Percentiles rank a stretch among this genome's conserved stretches.
These are phyloP conservation scores for Polydrusus tereticollis DNA, from an alignment of 2,888 invertebrate genomes.

Conservation along the genomic window DNA sequence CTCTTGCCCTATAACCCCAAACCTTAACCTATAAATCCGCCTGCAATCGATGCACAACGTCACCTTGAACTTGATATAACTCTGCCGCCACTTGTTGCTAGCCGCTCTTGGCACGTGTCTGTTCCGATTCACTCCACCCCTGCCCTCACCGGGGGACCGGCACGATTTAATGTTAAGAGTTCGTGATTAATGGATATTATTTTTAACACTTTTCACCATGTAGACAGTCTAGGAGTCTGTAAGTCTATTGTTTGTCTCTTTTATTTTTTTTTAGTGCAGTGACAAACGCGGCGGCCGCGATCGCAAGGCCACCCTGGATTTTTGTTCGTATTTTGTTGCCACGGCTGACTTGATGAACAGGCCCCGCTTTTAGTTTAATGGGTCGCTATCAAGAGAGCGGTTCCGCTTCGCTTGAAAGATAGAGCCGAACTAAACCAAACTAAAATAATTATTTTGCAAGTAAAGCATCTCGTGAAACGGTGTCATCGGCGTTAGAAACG, in stretches of 20 bases:
- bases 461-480: constrained; percentile 56
- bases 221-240: neutral
- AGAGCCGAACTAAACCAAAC: constrained; percentile 54
- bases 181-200: constrained; percentile 32
- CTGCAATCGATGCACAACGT: constrained; percentile 56
- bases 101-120: constrained; percentile 46
- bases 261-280: neutral
- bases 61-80: constrained; percentile 62
- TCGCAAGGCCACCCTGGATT: neutral
- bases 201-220: constrained; percentile 28
- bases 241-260: neutral
- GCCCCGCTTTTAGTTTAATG: neutral
- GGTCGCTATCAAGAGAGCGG: neutral
- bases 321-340: neutral
- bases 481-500: constrained; percentile 59
- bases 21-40: constrained; percentile 36
- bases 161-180: neutral
- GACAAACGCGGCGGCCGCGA: neutral
- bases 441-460: constrained; percentile 65
- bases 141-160: constrained; percentile 7
- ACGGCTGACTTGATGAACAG: neutral
- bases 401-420: constrained; percentile 30
- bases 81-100: constrained; percentile 58
- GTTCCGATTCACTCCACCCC: constrained; percentile 9
- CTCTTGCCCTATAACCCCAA: constrained; percentile 23